Base-by-base conservation (phyloP, 2,888 invertebrate species). In the Orchesella flavescens region DNA sequence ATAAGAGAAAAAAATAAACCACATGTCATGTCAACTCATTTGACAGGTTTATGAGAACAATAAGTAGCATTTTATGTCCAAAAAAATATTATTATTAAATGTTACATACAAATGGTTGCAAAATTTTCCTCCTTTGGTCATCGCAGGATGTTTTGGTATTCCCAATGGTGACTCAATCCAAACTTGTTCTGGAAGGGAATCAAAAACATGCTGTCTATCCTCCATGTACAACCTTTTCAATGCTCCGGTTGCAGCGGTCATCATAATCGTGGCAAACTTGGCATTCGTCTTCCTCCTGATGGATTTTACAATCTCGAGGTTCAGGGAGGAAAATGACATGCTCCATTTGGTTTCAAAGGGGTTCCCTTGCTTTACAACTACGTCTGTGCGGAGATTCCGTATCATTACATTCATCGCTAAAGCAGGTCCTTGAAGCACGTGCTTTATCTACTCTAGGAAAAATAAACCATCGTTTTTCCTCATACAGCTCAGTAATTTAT, bases 121-220 rank as follows among this genome's bases (percentile, higher is more conserved):
- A 53, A 81, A 75, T 69, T 19, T 61, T 12, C 81, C 81, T 17
- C 81, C 81, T 66, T 81, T 68, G 9, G 74, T 81, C 81, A 81
- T 81, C 21, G 81, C 63, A 15, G 81, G 81, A 75, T 81, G 81
- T 21, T 81, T 68, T 1, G 81, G 75, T 9, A 68, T 23, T 12
- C 44, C 81, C 10, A 81, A 12, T 5, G 81, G 81, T 1, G 81
- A 59, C 61, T 81, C 81, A 43, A 75, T 75, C 44, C 49, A 81
- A 55, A 81, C 24, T 21, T 61, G 59, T 10, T 53, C 9, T 0
- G 81, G 81, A n/a, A 81, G 59, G 0, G 57, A 13, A 5, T 75
- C 69, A 15, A 53, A 46, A 0, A 15, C 4, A 12, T 21, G 7
- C 0, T 69, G 5, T 44, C 75, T 81, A 17, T 81, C 81, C 53